Conservation (phyloP, 2,113 vertebrate genomes). For the Coryphaenoides rupestris region DNA sequence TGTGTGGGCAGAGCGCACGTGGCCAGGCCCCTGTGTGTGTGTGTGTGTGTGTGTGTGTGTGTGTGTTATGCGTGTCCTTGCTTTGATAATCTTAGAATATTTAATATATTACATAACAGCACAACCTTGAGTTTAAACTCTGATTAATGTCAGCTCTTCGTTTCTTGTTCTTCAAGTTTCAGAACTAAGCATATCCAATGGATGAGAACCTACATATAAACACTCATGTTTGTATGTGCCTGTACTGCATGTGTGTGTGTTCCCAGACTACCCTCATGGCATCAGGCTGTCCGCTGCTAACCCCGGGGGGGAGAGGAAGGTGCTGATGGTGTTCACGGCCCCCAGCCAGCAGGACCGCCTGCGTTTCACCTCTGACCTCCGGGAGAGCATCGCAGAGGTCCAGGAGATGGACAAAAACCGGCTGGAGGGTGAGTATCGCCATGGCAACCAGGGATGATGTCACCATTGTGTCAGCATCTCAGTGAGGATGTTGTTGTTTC, state of each 20-base stretch:
- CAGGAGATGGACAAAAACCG: conserved; percentile 95
- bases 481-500: neutral
- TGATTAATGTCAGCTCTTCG: too few species aligned
- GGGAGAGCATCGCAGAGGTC: conserved; percentile 88
- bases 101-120: too few species aligned
- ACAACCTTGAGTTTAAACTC: too few species aligned
- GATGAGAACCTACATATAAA: neutral
- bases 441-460: neutral
- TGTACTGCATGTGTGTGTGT: neutral
- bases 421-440: conserved; percentile 82
- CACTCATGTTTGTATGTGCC: neutral
- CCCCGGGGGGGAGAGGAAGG: conserved; percentile 85
- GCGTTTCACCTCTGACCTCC: conserved; percentile 86
- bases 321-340: conserved; percentile 87
- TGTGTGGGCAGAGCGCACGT: too few species aligned
- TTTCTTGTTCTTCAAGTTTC: too few species aligned
- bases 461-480: neutral
- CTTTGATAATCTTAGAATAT: too few species aligned
- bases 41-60: too few species aligned
- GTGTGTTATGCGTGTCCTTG: too few species aligned
- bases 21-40: too few species aligned
- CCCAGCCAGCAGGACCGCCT: conserved; percentile 88
- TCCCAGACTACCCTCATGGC: conserved; percentile 87
- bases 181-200: neutral
- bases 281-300: conserved; percentile 85